phyloP scores from a whole-genome alignment of 2,888 invertebrate genomes.

The Phortica okadai region DNA sequence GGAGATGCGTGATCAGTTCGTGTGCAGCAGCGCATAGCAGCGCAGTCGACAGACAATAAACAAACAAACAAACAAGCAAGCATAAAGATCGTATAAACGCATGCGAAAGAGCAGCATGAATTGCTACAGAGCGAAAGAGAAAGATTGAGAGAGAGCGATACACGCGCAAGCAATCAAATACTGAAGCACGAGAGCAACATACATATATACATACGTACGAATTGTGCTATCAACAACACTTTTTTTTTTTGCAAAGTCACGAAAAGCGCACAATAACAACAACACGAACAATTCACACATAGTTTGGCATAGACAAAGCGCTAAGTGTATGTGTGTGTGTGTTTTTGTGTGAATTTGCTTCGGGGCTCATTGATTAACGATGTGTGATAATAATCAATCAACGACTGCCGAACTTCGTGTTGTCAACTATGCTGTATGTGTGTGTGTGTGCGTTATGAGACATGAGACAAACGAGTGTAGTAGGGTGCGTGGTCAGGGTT shows the following conservation, averaged over 20 bases:
- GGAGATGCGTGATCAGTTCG: too few relatives aligned
- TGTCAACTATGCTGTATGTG: too few relatives aligned
- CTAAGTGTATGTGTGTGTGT: background rate
- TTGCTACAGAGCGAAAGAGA: background rate
- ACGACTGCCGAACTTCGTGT: conserved; percentile 38
- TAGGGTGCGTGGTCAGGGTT: too few relatives aligned
- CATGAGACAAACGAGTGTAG: too few relatives aligned
- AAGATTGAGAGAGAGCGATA: background rate
- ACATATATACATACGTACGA: too few relatives aligned
- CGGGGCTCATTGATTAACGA: conserved; percentile 28
- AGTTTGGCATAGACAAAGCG: background rate
- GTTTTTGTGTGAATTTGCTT: background rate
- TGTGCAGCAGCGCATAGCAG: too few relatives aligned
- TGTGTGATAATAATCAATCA: conserved; percentile 61
- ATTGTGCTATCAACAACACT: background rate
- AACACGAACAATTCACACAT: background rate
- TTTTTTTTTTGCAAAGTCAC: conserved; percentile 2
- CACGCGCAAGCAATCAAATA: conserved; percentile 12
- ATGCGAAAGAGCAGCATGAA: too few relatives aligned
- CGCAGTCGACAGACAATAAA: too few relatives aligned
- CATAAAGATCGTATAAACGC: too few relatives aligned
- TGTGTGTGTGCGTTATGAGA: too few relatives aligned
- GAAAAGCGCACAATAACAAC: background rate
- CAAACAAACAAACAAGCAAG: too few relatives aligned
- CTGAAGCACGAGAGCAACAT: background rate